phyloP scores from a whole-genome alignment of 2,888 invertebrate genomes.

The Isoperla grammatica region DNA sequence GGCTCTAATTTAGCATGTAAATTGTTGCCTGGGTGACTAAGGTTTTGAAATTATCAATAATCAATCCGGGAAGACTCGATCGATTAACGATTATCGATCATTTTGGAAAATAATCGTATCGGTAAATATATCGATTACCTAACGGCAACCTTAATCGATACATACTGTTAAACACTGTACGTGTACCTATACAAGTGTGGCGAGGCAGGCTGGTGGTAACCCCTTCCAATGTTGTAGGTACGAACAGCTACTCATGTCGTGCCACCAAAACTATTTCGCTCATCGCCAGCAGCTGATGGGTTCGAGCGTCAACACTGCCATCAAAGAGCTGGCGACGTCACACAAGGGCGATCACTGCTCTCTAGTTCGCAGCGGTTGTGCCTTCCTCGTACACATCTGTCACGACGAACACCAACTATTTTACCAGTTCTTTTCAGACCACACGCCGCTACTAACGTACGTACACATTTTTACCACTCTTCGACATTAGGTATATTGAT shows the following conservation, averaged over 20 bases:
- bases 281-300: constrained; percentile 64
- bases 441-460: constrained; percentile 61
- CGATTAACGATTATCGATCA: too few species aligned
- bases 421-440: constrained; percentile 77
- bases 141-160: too few species aligned
- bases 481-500: too few species aligned
- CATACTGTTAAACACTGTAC: too few species aligned
- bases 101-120: too few species aligned
- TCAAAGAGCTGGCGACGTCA: constrained; percentile 57
- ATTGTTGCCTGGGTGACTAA: too few species aligned
- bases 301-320: constrained; percentile 63
- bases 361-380: constrained; percentile 78
- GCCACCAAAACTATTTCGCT: constrained; percentile 75
- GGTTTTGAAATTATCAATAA: too few species aligned
- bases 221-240: constrained; percentile 56
- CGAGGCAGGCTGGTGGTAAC: too few species aligned
- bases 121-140: too few species aligned
- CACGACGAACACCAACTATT: constrained; percentile 92
- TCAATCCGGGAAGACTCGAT: too few species aligned
- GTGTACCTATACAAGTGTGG: too few species aligned
- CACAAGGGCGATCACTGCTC: constrained; percentile 74
- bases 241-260: constrained; percentile 65
- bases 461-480: constrained; percentile 31
- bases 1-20: too few species aligned
- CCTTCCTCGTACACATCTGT: constrained; percentile 87